Conservation (phyloP, 64 coral and sea anemone genomes). For the Platygyra sinensis region DNA sequence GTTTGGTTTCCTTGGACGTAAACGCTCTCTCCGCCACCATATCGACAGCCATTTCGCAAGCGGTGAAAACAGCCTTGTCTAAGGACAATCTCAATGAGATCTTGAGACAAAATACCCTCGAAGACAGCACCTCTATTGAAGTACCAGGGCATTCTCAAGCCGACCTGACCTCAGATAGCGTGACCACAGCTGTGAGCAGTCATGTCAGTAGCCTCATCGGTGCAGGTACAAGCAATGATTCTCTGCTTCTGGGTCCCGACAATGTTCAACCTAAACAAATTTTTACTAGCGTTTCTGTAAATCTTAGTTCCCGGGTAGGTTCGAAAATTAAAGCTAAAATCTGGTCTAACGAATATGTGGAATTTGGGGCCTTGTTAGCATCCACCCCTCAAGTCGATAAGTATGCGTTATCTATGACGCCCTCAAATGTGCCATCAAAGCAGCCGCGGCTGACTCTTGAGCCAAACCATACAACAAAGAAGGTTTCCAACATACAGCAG, state of each 20-base stretch:
- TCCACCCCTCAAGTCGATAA: background rate
- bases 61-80: no score
- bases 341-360: background rate
- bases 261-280: no score
- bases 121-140: no score
- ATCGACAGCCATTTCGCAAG: no score
- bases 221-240: background rate
- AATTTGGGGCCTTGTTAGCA: slow-evolving; percentile 4
- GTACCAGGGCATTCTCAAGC: no score
- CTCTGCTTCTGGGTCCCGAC: no score
- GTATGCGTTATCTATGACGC: background rate
- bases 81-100: no score
- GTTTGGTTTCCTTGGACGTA: background rate
- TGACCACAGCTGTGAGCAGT: background rate
- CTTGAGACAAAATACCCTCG: no score
- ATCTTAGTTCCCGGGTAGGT: background rate
- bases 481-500: background rate
- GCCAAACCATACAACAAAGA: slow-evolving; percentile 1
- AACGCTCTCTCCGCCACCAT: no score
- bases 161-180: no score
- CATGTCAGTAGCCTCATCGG: background rate
- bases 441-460: slow-evolving; percentile 2
- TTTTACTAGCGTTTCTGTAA: background rate
- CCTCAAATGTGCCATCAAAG: background rate
- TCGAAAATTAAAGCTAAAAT: slow-evolving; percentile 4